Evolutionary conservation across 2,888 invertebrate species (phyloP), one percentile per base, ranked within the genome.

Genomic region (Apamea sordens): DNA sequence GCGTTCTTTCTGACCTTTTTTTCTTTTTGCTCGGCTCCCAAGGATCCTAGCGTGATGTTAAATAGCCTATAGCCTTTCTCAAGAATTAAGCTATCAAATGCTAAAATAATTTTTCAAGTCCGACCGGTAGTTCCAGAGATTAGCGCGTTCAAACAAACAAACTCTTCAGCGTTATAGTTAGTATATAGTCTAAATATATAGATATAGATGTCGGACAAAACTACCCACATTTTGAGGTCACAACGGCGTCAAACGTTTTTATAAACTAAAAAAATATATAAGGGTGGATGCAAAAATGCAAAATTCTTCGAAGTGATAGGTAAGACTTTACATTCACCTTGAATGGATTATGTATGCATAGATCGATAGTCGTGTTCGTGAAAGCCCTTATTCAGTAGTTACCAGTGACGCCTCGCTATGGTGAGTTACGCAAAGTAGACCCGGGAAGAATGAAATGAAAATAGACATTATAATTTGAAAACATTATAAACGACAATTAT

Each of bases 311-410:
- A 73, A 73, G 64, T 53, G 68, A 78, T 21, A 36, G 13, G 36
- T 11, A n/a, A 44, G 44, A 79, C 53, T 64, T 53, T 56, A 79
- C 70, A 53, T 21, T 70, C 28, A 73, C 73, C 44, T 64, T 71
- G 53, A 71, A 56, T 11, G 15, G 10, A 63, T 56, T 71, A 71
- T 36, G 28, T 36, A 77, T 53, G 53, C 61, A 83, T 28, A n/a
- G 24, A 73, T 83, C 78, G 53, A 68, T 72, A 63, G 41, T 50
- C n/a, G 41, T 50, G 68, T 15, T 28, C 4, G 28, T 50, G 15
- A 7, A n/a, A 59, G 18, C 15, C 21, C 24, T 44, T 53, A 44
- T 32, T 32, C 18, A 50, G 18, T 56, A 56, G 53, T 63, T 15
- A 63, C 47, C 32, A 53, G 32, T 61, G 28, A 47, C 36, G 56